Conservation (phyloP, 2,888 invertebrate species). For the Trichacis sp. region DNA sequence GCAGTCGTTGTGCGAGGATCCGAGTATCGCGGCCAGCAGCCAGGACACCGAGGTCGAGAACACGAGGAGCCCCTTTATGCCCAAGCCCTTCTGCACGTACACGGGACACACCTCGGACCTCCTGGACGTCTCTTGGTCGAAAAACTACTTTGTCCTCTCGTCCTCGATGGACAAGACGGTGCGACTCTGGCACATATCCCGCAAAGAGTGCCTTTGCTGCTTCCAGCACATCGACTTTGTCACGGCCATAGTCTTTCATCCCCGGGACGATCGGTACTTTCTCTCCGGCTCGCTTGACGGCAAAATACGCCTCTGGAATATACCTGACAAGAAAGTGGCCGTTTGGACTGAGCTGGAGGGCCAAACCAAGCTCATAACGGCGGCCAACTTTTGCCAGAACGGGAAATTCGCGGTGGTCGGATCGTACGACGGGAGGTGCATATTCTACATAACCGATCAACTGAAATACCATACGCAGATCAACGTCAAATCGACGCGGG, state of each 20-base stretch:
- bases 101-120: conserved; percentile 96
- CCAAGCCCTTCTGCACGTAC: conserved; percentile 92
- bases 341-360: conserved; percentile 98
- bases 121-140: conserved; percentile 98
- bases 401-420: conserved; percentile 99
- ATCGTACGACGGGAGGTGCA: conserved; percentile 97
- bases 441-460: conserved; percentile 98
- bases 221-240: conserved; percentile 99
- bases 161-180: conserved; percentile 99
- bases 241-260: conserved; percentile 98
- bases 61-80: conserved; percentile 81
- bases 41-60: conserved; percentile 73
- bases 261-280: conserved; percentile 91
- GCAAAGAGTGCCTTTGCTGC: conserved; percentile 97
- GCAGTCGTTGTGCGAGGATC: conserved; percentile 75
- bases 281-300: conserved; percentile 97
- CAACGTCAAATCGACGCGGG: conserved; percentile 94
- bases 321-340: conserved; percentile 98
- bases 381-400: conserved; percentile 97
- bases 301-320: conserved; percentile 98
- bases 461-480: conserved; percentile 98
- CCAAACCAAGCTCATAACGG: conserved; percentile 94
- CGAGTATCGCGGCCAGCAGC: conserved; percentile 72
- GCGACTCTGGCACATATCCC: conserved; percentile 95
- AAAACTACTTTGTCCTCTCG: conserved; percentile 97